phyloP scores from a whole-genome alignment of 1,140 invertebrate genomes.

The Pteromalus puparum region DNA sequence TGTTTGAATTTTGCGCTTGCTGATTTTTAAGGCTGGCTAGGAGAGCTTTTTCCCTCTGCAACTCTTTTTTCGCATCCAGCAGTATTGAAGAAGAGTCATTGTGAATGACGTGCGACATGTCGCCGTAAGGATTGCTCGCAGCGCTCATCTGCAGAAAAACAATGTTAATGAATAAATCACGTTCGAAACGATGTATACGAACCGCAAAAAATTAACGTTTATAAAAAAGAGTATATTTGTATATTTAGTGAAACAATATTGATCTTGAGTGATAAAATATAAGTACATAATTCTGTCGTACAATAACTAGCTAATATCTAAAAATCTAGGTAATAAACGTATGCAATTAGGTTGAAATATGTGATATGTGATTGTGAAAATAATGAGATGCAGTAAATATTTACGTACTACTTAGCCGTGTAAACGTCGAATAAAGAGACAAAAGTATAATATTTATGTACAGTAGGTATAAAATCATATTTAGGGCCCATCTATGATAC shows the following conservation, averaged over 20 bases:
- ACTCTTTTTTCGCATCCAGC: conserved; percentile 81
- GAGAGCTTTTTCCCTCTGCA: conserved; percentile 78
- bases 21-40: conserved; percentile 70
- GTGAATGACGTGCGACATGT: conserved; percentile 65
- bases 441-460: not conserved
- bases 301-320: too few species aligned
- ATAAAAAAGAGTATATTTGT: not conserved
- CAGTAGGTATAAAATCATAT: not conserved
- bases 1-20: conserved; percentile 59
- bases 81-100: conserved; percentile 75
- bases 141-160: conserved; percentile 39
- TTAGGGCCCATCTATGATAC: not conserved
- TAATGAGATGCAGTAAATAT: not conserved
- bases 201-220: too few species aligned
- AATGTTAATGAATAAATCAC: not conserved
- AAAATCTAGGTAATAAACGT: too few species aligned
- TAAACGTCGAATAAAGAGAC: not conserved
- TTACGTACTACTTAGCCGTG: too few species aligned
- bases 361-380: not conserved
- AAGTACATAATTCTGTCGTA: too few species aligned
- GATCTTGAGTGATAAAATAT: not conserved
- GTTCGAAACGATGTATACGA: too few species aligned
- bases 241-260: not conserved
- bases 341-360: too few species aligned
- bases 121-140: conserved; percentile 65